Evolutionary conservation across 2,888 invertebrate genomes (phyloP).

Genomic region (Pharmacophagus antenor): DNA sequence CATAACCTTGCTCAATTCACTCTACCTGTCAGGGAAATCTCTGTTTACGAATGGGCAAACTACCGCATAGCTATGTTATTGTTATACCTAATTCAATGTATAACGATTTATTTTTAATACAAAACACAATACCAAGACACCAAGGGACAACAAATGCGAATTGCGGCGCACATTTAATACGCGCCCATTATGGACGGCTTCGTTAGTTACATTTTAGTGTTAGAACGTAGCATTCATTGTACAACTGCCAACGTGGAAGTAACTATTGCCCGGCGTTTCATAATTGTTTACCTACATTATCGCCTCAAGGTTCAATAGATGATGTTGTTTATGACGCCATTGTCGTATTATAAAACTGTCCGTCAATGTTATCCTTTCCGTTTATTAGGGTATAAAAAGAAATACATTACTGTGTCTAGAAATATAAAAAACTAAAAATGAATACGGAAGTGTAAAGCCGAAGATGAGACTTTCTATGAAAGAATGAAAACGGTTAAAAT

Average conservation of each 20-base stretch:
- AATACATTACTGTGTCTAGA: too few species aligned
- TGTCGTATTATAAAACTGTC: neutral
- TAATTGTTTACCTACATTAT: constrained; percentile 23
- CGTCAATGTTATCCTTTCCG: neutral
- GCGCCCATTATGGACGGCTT: neutral
- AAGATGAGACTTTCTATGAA: too few species aligned
- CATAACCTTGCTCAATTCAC: too few species aligned
- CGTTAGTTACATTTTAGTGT: constrained; percentile 24
- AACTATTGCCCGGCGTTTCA: constrained; percentile 27
- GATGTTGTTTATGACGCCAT: neutral
- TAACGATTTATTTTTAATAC: constrained; percentile 14
- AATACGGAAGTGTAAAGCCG: too few species aligned
- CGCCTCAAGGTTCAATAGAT: constrained; percentile 16
- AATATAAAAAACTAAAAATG: too few species aligned
- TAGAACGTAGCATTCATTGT: constrained; percentile 20
- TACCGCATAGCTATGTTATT: neutral
- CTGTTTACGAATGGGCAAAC: neutral
- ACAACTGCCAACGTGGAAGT: constrained; percentile 26
- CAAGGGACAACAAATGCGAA: neutral
- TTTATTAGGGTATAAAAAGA: too few species aligned
- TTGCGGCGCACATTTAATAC: constrained; percentile 6
- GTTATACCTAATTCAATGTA: neutral
- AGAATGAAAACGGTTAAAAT: too few species aligned
- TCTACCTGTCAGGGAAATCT: too few species aligned
- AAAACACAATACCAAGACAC: neutral